A percentile compares a stretch with the other conserved stretches of the same genome.
These are phyloP conservation scores for Muricea muricata DNA, from an alignment of 92 coral and sea anemone genomes.

Conservation along the genomic window DNA sequence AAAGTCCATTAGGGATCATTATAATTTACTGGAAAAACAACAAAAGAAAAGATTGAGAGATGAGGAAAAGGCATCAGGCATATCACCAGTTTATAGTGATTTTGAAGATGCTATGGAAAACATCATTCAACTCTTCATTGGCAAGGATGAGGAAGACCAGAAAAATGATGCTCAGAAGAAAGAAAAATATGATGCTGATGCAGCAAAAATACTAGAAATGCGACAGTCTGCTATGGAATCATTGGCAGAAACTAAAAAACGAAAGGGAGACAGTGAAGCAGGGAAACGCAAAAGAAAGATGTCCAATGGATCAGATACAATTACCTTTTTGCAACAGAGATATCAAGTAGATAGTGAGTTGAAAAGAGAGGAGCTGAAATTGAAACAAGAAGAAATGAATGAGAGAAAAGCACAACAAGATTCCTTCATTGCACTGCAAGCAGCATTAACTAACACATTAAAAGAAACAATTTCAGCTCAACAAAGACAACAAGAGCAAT, in stretches of 20 bases:
- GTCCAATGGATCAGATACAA: constrained; percentile 40
- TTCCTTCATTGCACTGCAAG: constrained; percentile 34
- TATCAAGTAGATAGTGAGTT: constrained; percentile 35
- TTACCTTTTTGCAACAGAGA: constrained; percentile 46
- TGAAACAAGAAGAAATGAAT: constrained; percentile 46
- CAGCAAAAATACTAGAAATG: constrained; percentile 60
- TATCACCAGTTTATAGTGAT: constrained; percentile 36
- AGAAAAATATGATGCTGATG: constrained; percentile 39
- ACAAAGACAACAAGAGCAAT: constrained; percentile 53
- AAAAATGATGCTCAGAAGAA: constrained; percentile 30
- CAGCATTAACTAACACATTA: constrained; percentile 21
- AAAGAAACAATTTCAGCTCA: constrained; percentile 31
- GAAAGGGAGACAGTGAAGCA: constrained; percentile 29
- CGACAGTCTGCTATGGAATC: constrained; percentile 56
- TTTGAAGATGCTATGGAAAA: constrained; percentile 45
- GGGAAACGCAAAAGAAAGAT: constrained; percentile 30
- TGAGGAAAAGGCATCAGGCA: constrained; percentile 59
- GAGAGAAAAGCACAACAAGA: constrained; percentile 37
- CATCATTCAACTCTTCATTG: constrained; percentile 44
- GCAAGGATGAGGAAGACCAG: constrained; percentile 47
- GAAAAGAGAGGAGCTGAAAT: constrained; percentile 55
- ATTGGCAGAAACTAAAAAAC: constrained; percentile 41
- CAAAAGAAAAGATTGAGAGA: constrained; percentile 39
- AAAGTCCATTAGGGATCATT: constrained; percentile 50
- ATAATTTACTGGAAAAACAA: constrained; percentile 40